phyloP scores from a whole-genome alignment of 2,797 vertebrate species.

The Phoeniculus purpureus region DNA sequence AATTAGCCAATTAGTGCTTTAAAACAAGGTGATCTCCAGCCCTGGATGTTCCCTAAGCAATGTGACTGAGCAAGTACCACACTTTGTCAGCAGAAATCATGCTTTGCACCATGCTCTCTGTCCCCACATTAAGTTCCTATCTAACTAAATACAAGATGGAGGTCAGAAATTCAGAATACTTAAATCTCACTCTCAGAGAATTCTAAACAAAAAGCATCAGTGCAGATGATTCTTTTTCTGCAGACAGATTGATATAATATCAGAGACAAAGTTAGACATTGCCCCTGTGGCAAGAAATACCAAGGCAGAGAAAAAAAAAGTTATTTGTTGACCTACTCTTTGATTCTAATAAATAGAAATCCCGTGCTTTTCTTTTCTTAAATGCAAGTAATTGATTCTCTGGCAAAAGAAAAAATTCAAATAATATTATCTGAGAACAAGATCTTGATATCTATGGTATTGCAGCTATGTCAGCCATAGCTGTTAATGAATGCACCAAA shows the following conservation, averaged over 20 bases:
- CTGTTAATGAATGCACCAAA: not conserved
- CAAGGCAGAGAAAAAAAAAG: not conserved
- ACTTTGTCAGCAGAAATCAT: not conserved
- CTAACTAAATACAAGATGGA: not conserved
- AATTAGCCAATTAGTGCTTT: not conserved
- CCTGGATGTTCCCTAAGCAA: not conserved
- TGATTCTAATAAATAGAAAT: not conserved
- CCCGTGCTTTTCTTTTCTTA: not conserved
- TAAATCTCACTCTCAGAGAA: not conserved
- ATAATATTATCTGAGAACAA: not conserved
- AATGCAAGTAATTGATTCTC: not conserved
- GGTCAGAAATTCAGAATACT: not conserved
- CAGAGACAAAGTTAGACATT: not conserved
- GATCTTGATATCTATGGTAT: not conserved
- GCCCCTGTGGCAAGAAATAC: not conserved
- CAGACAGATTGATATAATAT: not conserved
- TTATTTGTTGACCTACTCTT: not conserved
- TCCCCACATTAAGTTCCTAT: not conserved
- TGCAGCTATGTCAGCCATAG: not conserved
- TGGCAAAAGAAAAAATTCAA: not conserved
- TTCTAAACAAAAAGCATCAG: not conserved
- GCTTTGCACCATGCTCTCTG: not conserved
- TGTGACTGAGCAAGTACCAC: fast-evolving
- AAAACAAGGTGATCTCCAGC: not conserved
- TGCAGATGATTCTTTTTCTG: no score